Base-by-base conservation (phyloP, 1,140 invertebrate species). In the Drosophila yakuba region DNA sequence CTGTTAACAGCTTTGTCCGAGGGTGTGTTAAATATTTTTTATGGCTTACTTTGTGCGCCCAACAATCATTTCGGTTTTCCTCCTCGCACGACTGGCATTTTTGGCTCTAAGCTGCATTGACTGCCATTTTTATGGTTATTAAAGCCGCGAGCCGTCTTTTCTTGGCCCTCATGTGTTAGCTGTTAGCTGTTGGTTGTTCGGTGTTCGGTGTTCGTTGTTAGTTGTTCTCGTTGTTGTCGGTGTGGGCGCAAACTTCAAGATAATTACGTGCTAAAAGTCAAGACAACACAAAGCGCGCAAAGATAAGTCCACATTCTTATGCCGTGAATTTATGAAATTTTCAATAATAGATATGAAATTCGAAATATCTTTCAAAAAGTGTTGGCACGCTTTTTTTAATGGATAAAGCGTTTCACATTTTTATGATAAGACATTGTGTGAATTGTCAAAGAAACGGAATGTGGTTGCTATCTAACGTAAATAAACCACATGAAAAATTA, bases 1-100 rank as follows among this genome's bases (percentile, higher is more conserved):
- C 72, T 83, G 83, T 88, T 88, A 88, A 88, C 84, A 88, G 83
- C 83, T 88, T 83, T 83, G 83, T 88, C 75, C 62, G 83, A 88
- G 83, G 83, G 83, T 89, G 83, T 88, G 83, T 88, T 88, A 88
- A 88, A 83, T 88, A 88, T 88, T 88, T 88, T 88, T 88, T 83
- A 88, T 88, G 80, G 84, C 84, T 88, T 88, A 88, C 72, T 88
- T 88, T 88, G 76, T 67, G 79, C 60, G 80, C 71, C 76, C 78
- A 72, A 68, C 78, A 75, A 60, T 62, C 71, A 60, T 72, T 81
- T 83, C 63, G 75, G 68, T 60, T 71, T 71, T 72, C 55, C 55
- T 51, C 38, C 17, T 58, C 36, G 25, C 44, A n/a, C 8, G 64
- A 51, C 54, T 45, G 41, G 48, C 64, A 69, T 74, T 71, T 81